phyloP scores from a whole-genome alignment of 1,140 invertebrate genomes.

The Macrobrachium nipponense region DNA sequence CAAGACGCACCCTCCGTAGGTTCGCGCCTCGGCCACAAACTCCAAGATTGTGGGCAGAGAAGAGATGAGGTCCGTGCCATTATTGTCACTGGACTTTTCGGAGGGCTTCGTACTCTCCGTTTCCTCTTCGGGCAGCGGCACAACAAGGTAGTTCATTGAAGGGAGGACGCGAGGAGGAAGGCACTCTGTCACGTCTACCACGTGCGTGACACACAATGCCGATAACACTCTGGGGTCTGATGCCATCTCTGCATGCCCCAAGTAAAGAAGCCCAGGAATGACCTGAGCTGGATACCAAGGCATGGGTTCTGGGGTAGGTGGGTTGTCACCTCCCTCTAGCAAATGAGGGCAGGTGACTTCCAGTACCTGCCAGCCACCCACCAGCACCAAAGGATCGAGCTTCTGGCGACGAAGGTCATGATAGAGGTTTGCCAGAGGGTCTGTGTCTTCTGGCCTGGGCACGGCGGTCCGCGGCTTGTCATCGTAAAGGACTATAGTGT shows the following conservation, averaged over 20 bases:
- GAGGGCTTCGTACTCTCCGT: neutral
- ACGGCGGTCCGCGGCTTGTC: slow-evolving; percentile 55
- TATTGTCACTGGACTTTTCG: neutral
- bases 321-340: slow-evolving; percentile 56
- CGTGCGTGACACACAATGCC: slow-evolving; percentile 65
- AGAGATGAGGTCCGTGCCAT: slow-evolving; percentile 52
- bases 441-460: slow-evolving; percentile 39
- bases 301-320: slow-evolving; percentile 56
- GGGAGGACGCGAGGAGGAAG: slow-evolving; percentile 65
- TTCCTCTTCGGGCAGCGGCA: slow-evolving; percentile 64
- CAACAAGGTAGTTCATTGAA: slow-evolving; percentile 65
- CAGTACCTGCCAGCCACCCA: slow-evolving; percentile 65
- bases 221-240: slow-evolving; percentile 63
- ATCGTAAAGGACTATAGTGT: slow-evolving; percentile 66
- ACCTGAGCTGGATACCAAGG: slow-evolving; percentile 67
- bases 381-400: slow-evolving; percentile 65
- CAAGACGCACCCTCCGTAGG: slow-evolving; percentile 64
- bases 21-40: slow-evolving; percentile 64
- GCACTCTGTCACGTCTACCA: slow-evolving; percentile 65
- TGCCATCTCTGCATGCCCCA: slow-evolving; percentile 67
- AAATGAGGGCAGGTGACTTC: slow-evolving; percentile 65
- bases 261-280: slow-evolving; percentile 64
- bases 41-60: slow-evolving; percentile 63
- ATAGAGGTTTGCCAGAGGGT: slow-evolving; percentile 62
- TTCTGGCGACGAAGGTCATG: slow-evolving; percentile 60